phyloP scores from a whole-genome alignment of 2,888 invertebrate genomes.

The Acrocera orbiculus region DNA sequence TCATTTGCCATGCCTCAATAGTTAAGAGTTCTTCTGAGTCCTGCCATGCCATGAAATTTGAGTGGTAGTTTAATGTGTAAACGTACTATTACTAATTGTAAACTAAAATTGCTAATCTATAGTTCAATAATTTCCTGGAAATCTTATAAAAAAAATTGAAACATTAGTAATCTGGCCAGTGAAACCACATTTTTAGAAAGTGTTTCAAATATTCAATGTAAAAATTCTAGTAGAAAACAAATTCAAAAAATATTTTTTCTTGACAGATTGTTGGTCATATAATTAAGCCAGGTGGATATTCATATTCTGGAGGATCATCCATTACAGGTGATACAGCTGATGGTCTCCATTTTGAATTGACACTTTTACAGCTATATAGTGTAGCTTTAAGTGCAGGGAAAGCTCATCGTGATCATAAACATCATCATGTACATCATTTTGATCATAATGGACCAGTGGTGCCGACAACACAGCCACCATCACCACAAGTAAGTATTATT shows the following conservation, averaged over 20 bases:
- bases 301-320: conserved; percentile 44
- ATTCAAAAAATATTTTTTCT: no score
- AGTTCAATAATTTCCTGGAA: no score
- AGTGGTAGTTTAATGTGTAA: no score
- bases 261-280: conserved; percentile 56
- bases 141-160: no score
- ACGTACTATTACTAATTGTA: no score
- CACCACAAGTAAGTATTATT: conserved; percentile 24
- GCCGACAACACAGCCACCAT: conserved; percentile 38
- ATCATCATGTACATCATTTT: conserved; percentile 68
- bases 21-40: no score
- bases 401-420: conserved; percentile 73
- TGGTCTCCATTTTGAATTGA: conserved; percentile 42
- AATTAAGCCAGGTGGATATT: conserved; percentile 56
- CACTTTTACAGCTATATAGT: conserved; percentile 62
- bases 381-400: conserved; percentile 71
- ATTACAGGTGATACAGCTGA: conserved; percentile 24
- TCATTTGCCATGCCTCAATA: no score
- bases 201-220: no score
- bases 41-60: no score
- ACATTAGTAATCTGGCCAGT: conserved; percentile 4
- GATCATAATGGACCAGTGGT: conserved; percentile 53
- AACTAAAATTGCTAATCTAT: no score
- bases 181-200: conserved; percentile 7
- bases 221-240: no score